Conservation (phyloP, 2,113 vertebrate species). For the Nanorana parkeri region DNA sequence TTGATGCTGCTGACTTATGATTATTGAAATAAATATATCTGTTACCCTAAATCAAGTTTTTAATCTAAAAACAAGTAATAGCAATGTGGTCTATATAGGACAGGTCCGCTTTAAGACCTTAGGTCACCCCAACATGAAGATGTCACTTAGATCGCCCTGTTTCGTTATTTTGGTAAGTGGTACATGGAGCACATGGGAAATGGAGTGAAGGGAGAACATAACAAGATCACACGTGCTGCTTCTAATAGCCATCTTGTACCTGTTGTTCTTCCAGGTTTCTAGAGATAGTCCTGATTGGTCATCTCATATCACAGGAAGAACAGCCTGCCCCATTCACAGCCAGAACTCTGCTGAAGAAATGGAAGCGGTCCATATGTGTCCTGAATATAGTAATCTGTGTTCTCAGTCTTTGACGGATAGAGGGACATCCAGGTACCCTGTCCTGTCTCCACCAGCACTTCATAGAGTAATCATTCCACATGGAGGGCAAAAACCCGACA, state of each 20-base stretch:
- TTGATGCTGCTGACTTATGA: too few relatives aligned
- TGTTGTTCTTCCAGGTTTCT: slow-evolving; percentile 18
- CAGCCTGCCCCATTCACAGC: background rate
- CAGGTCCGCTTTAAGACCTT: too few relatives aligned
- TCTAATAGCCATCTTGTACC: slow-evolving; percentile 4
- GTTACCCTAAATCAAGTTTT: too few relatives aligned
- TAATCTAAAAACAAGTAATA: too few relatives aligned
- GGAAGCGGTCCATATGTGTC: background rate
- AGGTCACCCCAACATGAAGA: too few relatives aligned
- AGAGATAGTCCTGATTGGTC: background rate
- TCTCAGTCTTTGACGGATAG: background rate
- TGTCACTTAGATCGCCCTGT: too few relatives aligned
- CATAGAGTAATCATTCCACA: background rate
- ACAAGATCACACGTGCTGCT: background rate
- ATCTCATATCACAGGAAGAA: background rate
- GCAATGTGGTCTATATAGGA: too few relatives aligned
- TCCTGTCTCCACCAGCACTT: background rate
- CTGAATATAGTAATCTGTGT: background rate
- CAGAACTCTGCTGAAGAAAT: background rate
- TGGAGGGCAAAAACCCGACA: too few relatives aligned
- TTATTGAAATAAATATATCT: too few relatives aligned
- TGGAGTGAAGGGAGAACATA: background rate
- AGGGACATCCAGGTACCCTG: background rate
- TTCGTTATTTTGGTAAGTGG: background rate
- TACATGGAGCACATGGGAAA: slow-evolving; percentile 1